Evolutionary conservation across 2,797 vertebrate species (phyloP), one percentile per base, ranked within the genome.

Genomic region (Hippoglossus hippoglossus): DNA sequence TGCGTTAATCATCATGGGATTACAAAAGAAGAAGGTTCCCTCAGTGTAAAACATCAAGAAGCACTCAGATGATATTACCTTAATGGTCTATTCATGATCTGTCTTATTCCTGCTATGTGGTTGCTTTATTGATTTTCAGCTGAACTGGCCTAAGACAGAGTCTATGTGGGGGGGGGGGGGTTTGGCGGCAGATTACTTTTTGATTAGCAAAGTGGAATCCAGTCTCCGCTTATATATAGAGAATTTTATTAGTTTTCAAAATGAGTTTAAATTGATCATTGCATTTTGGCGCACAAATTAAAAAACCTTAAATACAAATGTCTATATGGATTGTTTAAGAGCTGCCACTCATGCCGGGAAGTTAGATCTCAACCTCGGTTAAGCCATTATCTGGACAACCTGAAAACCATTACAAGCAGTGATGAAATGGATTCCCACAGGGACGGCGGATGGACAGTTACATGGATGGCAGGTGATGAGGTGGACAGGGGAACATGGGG

Each of bases 401-500:
- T 84, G 73, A 90, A 91, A 87, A 68, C 87, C 75, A 91, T 91
- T 90, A 86, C 83, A 52, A 65, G 84, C 79, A 67, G 81, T 89
- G 86, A 91, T 92, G 77, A 83, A 84, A 84, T 75, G 66, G 75
- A 86, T 83, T 92, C 89, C 83, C 90, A 57, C 58, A 71, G 77
- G 87, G 67, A 84, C 63, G 68, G 77, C 62, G 71, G 88, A 87
- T 63, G 79, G 88, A 90, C 89, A 89, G 87, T 85, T 89, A 85
- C 87, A 89, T 75, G 81, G 83, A 89, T 86, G 83, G 73, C 85
- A 87, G 86, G 82, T 82, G 88, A 89, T 88, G 80, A 86, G 86
- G 83, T 88, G 84, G 84, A 87, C 82, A 83, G 68, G 71, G 63
- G 77, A 82, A 90, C 86, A 90, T 63, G 79, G 67, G 51, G 63